Conservation (phyloP, 2,888 invertebrate species). For the Penaeus monodon region DNA sequence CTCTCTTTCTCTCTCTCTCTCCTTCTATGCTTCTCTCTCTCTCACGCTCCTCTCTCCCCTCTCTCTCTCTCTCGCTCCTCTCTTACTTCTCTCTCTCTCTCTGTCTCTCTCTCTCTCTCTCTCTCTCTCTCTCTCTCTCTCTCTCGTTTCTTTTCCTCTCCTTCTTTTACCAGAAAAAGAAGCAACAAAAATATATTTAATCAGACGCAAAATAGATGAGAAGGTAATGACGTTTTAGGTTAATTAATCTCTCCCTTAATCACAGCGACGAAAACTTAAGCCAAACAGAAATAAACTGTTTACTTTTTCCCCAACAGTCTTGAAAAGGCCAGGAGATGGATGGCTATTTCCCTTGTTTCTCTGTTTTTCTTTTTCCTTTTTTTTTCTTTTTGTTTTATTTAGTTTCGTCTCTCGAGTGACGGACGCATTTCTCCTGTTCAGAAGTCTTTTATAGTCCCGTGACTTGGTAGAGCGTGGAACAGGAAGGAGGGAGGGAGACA, state of each 20-base stretch:
- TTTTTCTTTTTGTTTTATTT: too few relatives aligned
- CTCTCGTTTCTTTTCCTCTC: neutral
- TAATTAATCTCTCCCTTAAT: too few relatives aligned
- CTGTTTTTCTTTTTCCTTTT: too few relatives aligned
- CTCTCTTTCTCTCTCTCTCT: neutral
- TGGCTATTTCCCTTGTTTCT: too few relatives aligned
- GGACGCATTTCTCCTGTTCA: neutral
- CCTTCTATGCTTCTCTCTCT: too few relatives aligned
- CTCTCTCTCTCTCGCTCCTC: neutral
- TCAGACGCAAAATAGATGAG: neutral
- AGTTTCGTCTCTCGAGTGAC: neutral
- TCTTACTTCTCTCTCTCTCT: neutral
- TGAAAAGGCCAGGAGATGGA: too few relatives aligned
- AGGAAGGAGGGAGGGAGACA: neutral
- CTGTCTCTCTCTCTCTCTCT: neutral
- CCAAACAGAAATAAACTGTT: too few relatives aligned
- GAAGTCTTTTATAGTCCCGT: neutral
- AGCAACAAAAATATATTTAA: neutral
- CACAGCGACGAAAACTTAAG: too few relatives aligned
- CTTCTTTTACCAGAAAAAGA: neutral
- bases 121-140: neutral
- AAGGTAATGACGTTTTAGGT: neutral
- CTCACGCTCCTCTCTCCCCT: too few relatives aligned
- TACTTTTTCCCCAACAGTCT: too few relatives aligned
- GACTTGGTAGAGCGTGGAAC: neutral